Percentiles rank a stretch among this genome's conserved stretches.
Evolutionary conservation across 2,888 invertebrate species (phyloP).

Genomic region (Amphipyra tragopoginis): DNA sequence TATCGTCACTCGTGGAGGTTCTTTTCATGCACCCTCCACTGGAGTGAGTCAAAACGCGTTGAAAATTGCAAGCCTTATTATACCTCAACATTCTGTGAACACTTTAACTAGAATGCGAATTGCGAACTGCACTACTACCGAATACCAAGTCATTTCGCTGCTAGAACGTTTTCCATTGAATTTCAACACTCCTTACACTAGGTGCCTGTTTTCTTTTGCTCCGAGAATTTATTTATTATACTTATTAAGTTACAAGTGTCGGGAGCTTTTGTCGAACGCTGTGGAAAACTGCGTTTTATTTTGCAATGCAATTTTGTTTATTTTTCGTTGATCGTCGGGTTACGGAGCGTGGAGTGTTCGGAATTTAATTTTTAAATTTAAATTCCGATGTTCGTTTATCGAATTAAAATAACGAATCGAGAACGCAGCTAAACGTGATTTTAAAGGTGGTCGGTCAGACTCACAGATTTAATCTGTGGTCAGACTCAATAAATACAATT

Average conservation of each 20-base stretch:
- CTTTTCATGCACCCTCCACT: too few species aligned
- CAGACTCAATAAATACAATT: too few species aligned
- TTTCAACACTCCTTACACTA: not conserved
- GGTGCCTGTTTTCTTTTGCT: not conserved
- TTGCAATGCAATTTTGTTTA: constrained; percentile 7
- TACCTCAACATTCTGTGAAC: too few species aligned
- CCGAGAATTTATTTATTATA: constrained; percentile 4
- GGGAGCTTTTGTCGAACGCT: not conserved
- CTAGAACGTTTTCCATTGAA: not conserved
- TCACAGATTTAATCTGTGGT: too few species aligned
- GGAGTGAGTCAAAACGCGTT: too few species aligned
- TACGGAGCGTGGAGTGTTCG: constrained; percentile 15
- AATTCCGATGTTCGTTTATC: constrained; percentile 2
- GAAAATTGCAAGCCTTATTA: too few species aligned
- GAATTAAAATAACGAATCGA: constrained; percentile 10
- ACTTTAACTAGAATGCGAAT: not conserved
- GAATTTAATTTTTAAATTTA: constrained; percentile 14
- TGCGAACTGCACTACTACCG: not conserved
- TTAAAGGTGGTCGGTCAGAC: too few species aligned
- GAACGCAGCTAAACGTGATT: too few species aligned
- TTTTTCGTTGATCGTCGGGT: not conserved
- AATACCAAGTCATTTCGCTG: not conserved
- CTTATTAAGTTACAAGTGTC: not conserved
- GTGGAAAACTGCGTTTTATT: constrained; percentile 4
- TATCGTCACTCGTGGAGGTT: too few species aligned